These are phyloP conservation scores for Meles meles DNA, from an alignment of 2,113 vertebrate genomes.

Conservation along the genomic window DNA sequence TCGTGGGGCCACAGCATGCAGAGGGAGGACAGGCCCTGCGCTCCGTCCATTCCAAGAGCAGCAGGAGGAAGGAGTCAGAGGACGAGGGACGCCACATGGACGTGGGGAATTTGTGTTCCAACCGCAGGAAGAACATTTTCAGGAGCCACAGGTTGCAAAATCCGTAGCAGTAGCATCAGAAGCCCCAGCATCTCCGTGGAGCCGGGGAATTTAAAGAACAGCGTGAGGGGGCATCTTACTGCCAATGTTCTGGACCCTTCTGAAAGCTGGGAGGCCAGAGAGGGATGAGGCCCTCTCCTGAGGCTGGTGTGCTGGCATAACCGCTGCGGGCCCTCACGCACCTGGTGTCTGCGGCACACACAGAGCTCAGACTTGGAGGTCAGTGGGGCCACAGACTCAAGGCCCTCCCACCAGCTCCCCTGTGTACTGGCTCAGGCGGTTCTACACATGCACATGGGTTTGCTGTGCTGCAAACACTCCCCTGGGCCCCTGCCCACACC, in stretches of 20 bases:
- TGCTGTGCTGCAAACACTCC: not conserved
- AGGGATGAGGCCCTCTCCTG: too few relatives aligned
- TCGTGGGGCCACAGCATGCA: not conserved
- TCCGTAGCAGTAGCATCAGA: not conserved
- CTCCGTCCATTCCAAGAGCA: not conserved
- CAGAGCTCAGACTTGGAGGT: not conserved
- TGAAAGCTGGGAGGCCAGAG: not conserved
- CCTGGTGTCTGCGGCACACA: not conserved
- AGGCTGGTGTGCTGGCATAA: not conserved
- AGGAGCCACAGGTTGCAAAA: accelerated
- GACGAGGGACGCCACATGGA: not conserved
- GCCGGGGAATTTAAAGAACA: too few relatives aligned
- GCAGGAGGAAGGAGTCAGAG: too few relatives aligned
- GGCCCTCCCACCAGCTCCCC: not conserved
- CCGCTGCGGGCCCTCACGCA: accelerated
- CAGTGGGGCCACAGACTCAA: not conserved
- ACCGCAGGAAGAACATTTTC: too few relatives aligned
- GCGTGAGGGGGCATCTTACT: not conserved
- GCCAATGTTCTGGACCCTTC: not conserved
- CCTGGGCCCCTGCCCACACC: not conserved
- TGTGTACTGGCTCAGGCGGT: accelerated
- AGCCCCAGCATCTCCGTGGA: not conserved
- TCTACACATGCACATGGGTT: not conserved
- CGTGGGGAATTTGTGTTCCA: not conserved
- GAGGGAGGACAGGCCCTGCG: not conserved